phyloP scores from a whole-genome alignment of 2,888 invertebrate genomes.

The Cephus nigrinus region DNA sequence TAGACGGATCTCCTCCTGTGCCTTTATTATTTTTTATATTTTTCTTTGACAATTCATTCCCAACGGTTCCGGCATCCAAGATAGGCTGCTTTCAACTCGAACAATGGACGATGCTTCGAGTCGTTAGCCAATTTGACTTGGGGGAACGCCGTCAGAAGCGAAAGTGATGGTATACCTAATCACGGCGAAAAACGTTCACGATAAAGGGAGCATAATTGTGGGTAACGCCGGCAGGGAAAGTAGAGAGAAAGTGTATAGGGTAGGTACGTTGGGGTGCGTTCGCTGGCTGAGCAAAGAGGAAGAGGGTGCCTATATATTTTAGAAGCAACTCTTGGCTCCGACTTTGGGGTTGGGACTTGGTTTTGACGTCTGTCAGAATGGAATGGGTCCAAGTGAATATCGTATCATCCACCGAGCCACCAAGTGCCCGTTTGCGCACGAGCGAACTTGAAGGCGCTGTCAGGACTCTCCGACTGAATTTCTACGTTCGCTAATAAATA shows the following conservation, averaged over 20 bases:
- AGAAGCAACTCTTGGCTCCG: slow-evolving; percentile 24
- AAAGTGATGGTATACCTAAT: slow-evolving; percentile 2
- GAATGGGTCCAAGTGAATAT: slow-evolving; percentile 48
- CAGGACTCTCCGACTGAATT: neutral
- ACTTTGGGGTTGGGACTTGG: slow-evolving; percentile 28
- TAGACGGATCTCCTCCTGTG: neutral
- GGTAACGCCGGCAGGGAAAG: slow-evolving; percentile 3
- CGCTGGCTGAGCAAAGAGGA: neutral
- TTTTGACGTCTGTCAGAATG: slow-evolving; percentile 41
- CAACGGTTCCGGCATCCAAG: neutral
- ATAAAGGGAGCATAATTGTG: slow-evolving; percentile 10
- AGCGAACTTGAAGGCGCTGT: neutral
- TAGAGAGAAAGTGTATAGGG: slow-evolving; percentile 7
- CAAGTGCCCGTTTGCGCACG: neutral
- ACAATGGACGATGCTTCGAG: neutral
- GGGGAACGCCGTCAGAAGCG: neutral
- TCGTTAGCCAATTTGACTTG: neutral
- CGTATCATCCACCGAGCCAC: slow-evolving; percentile 40
- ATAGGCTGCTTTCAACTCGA: neutral
- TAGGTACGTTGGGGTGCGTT: neutral
- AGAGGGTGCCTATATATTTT: slow-evolving; percentile 13
- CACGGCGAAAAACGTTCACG: slow-evolving; percentile 1
- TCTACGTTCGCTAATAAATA: neutral
- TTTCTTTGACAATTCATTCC: neutral
- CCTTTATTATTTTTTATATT: neutral